These are phyloP conservation scores for Ctena decussata DNA, from an alignment of 2,888 invertebrate species.

Conservation along the genomic window DNA sequence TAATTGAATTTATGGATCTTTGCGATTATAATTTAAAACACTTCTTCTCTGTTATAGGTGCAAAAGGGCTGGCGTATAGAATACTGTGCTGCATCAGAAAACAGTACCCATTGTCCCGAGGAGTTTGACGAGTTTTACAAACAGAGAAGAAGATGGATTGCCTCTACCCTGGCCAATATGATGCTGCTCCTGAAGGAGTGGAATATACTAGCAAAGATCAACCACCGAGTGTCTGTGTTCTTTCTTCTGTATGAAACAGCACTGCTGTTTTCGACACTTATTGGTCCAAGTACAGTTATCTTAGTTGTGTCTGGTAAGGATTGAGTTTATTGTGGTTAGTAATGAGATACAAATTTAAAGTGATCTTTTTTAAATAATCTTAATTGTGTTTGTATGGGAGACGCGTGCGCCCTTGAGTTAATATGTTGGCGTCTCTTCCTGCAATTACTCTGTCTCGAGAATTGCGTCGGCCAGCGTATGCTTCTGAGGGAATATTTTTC, in stretches of 20 bases:
- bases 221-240: constrained; percentile 77
- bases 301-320: constrained; percentile 77
- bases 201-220: constrained; percentile 64
- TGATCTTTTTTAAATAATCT: too few relatives aligned
- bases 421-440: too few relatives aligned
- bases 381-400: too few relatives aligned
- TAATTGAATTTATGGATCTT: too few relatives aligned
- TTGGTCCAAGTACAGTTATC: constrained; percentile 78
- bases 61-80: constrained; percentile 84
- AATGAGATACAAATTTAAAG: neutral
- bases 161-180: constrained; percentile 80
- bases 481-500: too few relatives aligned
- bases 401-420: too few relatives aligned
- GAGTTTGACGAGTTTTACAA: constrained; percentile 85
- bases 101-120: constrained; percentile 83
- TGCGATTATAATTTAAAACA: too few relatives aligned
- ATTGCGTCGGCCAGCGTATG: too few relatives aligned
- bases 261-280: constrained; percentile 80
- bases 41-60: too few relatives aligned
- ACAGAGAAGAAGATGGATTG: constrained; percentile 84
- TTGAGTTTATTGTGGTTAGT: neutral
- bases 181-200: constrained; percentile 59
- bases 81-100: constrained; percentile 83
- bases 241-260: constrained; percentile 82
- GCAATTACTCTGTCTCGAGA: too few relatives aligned